Conservation (phyloP, 2,113 vertebrate genomes). For the Carassius carassius region DNA sequence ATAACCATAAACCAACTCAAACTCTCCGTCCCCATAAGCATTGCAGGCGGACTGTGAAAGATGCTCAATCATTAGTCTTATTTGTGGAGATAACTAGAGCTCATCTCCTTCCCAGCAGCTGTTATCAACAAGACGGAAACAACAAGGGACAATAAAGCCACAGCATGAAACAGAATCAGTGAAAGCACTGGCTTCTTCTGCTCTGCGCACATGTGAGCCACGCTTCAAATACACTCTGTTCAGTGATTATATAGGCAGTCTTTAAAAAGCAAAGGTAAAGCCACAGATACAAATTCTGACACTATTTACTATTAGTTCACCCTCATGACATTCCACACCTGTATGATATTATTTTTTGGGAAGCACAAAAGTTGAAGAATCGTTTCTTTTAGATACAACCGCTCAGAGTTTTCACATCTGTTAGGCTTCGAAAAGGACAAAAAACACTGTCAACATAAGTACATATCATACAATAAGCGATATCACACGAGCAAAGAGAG, state of each 20-base stretch:
- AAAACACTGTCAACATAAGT: no score
- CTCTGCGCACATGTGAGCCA: background rate
- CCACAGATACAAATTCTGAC: background rate
- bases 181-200: no score
- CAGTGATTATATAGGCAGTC: background rate
- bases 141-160: no score
- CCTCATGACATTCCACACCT: background rate
- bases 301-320: background rate
- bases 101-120: slow-evolving; percentile 23
- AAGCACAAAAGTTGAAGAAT: background rate
- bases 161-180: no score
- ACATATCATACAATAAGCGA: no score
- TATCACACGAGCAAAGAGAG: no score
- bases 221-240: background rate
- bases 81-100: slow-evolving; percentile 32
- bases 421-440: no score
- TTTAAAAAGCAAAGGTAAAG: background rate
- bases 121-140: slow-evolving; percentile 11
- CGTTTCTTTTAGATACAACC: no score
- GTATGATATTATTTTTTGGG: background rate
- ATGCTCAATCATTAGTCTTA: slow-evolving; percentile 27
- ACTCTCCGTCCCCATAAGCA: background rate
- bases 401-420: no score
- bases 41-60: slow-evolving; percentile 39
- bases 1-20: slow-evolving; percentile 28